Evolutionary conservation across 2,888 invertebrate species (phyloP).

Genomic region (Ectemnius lituratus): DNA sequence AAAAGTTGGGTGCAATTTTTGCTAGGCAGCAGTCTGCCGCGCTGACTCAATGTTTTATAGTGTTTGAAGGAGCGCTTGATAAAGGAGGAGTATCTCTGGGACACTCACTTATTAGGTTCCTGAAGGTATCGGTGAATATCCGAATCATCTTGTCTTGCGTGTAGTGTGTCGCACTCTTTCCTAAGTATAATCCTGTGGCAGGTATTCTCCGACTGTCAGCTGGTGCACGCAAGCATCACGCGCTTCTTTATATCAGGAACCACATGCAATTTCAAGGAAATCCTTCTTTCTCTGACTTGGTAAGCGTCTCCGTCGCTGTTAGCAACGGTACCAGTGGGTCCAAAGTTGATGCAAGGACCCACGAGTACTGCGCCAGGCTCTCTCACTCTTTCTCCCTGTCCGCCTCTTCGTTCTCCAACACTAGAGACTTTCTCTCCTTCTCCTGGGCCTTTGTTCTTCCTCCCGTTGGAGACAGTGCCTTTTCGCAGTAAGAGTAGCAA

Average conservation of each 20-base stretch:
- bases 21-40: too few species aligned
- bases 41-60: background rate
- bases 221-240: conserved; percentile 57
- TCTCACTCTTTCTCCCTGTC: background rate
- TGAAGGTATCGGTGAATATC: conserved; percentile 73
- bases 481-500: background rate
- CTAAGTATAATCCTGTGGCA: too few species aligned
- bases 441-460: conserved; percentile 7
- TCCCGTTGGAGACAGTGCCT: background rate
- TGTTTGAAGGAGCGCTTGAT: background rate
- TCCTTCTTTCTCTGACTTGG: too few species aligned
- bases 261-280: background rate
- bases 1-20: too few species aligned
- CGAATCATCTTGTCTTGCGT: conserved; percentile 67
- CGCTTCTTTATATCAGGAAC: conserved; percentile 44
- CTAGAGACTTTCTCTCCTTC: too few species aligned
- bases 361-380: too few species aligned
- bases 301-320: too few species aligned
- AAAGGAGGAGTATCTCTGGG: conserved; percentile 19
- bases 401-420: background rate
- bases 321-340: conserved; percentile 38
- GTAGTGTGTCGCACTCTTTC: too few species aligned
- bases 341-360: background rate
- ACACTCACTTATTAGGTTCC: conserved; percentile 74
- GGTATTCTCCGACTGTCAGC: conserved; percentile 46